Evolutionary conservation across 2,797 vertebrate genomes (phyloP).

Genomic region (Pelodytes ibericus): DNA sequence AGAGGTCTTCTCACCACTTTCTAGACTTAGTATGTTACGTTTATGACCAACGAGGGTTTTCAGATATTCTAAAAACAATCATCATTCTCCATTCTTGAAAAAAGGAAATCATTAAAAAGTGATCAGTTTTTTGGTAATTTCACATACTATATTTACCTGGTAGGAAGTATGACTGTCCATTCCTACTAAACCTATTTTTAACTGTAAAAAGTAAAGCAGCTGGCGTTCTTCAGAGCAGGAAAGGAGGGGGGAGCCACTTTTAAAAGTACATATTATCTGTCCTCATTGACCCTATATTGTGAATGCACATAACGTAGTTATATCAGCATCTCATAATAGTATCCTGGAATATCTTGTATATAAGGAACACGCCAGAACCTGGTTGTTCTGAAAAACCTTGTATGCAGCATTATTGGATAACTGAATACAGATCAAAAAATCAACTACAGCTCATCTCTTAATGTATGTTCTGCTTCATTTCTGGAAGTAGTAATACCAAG

Average conservation of each 20-base stretch:
- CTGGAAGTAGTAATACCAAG: too few relatives aligned
- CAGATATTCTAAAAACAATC: not conserved
- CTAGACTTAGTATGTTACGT: not conserved
- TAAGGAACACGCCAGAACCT: too few relatives aligned
- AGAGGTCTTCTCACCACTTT: not conserved
- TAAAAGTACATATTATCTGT: not conserved
- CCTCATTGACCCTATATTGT: not conserved
- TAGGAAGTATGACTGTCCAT: not conserved
- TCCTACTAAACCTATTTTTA: not conserved
- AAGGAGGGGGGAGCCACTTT: not conserved
- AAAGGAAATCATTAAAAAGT: not conserved
- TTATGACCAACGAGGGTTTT: not conserved
- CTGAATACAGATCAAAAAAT: not conserved
- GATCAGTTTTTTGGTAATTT: not conserved
- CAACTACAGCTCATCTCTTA: not conserved
- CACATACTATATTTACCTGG: not conserved
- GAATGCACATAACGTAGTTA: not conserved
- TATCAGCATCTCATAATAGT: too few relatives aligned
- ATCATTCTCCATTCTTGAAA: not conserved
- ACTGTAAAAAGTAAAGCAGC: not conserved
- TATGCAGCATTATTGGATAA: not conserved
- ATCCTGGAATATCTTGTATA: too few relatives aligned
- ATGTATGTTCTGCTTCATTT: not conserved
- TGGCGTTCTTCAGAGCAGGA: not conserved
- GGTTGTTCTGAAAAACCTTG: too few relatives aligned